Evolutionary conservation across 37 sponge, comb jelly and placozoan species (phyloP), one percentile per base, ranked within the genome.

Genomic region (Petrosia ficiformis): DNA sequence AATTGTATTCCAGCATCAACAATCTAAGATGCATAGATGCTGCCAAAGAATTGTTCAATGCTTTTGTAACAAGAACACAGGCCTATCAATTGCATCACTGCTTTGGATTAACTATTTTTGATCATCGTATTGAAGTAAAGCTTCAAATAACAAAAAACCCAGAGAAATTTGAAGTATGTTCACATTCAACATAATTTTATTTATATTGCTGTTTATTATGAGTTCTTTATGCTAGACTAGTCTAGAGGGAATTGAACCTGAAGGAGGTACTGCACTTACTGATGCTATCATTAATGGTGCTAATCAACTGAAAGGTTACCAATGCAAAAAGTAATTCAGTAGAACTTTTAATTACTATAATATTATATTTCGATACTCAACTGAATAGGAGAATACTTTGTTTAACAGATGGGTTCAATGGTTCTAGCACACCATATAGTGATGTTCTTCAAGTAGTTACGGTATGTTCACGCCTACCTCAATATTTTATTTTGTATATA

Each of bases 361-460:
- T 16, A 22, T 5, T 4, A n/a, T 41, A 28, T 36, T 24, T 25
- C 33, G 2, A 24, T 2, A 6, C 30, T 39, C 3, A 25, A 67
- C 5, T 25, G n/a, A 24, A 30, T 71, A 71, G 72, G 72, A 38
- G 72, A 25, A 71, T 71, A 3, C 42, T 71, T 24, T 71, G 72
- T 41, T 41, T 71, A 38, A 39, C 72, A 28, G 72, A 71, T 71
- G 72, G 72, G 3, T 2, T 4, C 3, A 41, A 71, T 41, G 42
- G 41, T 41, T 26, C 14, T 48, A 19, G 14, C 14, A 19, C 54
- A 19, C 14, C 54, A 48, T 48, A 48, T 48, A n/a, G n/a, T n/a
- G n/a, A n/a, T n/a, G n/a, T n/a, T n/a, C n/a, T n/a, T n/a, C n/a
- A n/a, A n/a, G n/a, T n/a, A n/a, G n/a, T n/a, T n/a, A n/a, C n/a